Base-by-base conservation (phyloP, 1,140 invertebrate species). In the Matsumurasca onukii region DNA sequence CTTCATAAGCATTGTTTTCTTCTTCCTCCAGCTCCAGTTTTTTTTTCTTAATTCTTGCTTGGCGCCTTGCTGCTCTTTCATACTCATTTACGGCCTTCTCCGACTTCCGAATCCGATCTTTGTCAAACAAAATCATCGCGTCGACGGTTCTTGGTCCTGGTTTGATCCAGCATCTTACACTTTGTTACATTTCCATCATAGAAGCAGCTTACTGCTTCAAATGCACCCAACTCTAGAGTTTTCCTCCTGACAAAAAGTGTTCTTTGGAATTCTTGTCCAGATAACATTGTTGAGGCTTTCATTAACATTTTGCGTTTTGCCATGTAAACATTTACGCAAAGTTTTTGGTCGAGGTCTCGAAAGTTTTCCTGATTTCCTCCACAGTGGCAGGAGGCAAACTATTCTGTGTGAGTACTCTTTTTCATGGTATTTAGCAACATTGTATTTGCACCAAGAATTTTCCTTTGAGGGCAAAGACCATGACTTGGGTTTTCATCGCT, bases 401-500 rank as follows among this genome's bases (percentile, higher is more conserved):
- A 65, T 68, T 57, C 39, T 48, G 20, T 66, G 48, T 12, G 1
- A 13, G 49, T 64, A 29, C 3, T 31, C 27, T 31, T 61, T 62
- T 51, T n/a, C 22, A 22, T 66, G 31, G 17, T 25, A 31, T 39
- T 31, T 12, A 31, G 61, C 30, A 25, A 27, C 48, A 63, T 71
- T 73, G 69, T 69, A 75, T 34, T 66, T 68, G 48, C 74, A 77
- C 76, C 75, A 77, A 22, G 63, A 69, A 17, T 67, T 27, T 57
- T 55, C 39, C 66, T 52, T 52, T 59, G 31, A 52, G 74, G 71
- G 65, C 76, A 77, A 49, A 73, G 68, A 29, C 67, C 34, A 68
- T 76, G 76, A 25, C 68, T 51, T 13, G 75, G 76, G 31, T 76
- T 71, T 34, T 74, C 67, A 59, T 78, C 73, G 49, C 75, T 76